A percentile compares a stretch with the other conserved stretches of the same genome.
These are phyloP conservation scores for Peromyscus leucopus DNA, from an alignment of 2,113 vertebrate genomes.

Conservation along the genomic window DNA sequence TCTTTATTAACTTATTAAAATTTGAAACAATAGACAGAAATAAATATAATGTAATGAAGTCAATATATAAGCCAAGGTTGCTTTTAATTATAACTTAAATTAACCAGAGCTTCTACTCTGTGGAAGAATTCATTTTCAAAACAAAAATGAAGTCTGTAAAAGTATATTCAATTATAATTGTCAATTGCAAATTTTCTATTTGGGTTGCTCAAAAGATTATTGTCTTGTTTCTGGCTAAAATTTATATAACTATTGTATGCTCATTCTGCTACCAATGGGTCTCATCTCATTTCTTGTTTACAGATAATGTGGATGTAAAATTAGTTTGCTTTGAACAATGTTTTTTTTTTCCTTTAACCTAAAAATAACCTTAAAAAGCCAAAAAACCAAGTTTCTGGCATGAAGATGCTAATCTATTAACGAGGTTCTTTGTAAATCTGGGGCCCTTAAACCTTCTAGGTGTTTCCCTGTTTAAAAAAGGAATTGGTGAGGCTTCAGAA, in stretches of 20 bases:
- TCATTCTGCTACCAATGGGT: not conserved
- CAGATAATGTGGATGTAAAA: conserved; percentile 38
- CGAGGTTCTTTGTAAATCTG: not conserved
- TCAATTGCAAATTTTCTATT: conserved; percentile 62
- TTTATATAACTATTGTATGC: conserved; percentile 27
- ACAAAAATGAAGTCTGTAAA: conserved; percentile 71
- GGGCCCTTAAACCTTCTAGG: rapidly evolving
- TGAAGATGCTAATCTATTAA: not conserved
- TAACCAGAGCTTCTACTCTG: conserved; percentile 71
- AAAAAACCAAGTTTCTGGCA: not conserved
- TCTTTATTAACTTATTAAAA: conserved; percentile 83
- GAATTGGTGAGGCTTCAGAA: not conserved
- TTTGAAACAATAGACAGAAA: conserved; percentile 83
- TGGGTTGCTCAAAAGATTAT: not conserved
- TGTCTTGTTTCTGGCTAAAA: conserved; percentile 48
- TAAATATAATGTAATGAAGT: conserved; percentile 82
- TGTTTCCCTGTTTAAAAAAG: not conserved
- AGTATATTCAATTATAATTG: conserved; percentile 36
- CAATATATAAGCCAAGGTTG: conserved; percentile 76
- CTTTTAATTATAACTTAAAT: conserved; percentile 85
- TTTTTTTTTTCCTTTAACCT: not conserved
- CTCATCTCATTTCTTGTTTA: conserved; percentile 58
- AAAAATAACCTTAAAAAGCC: not conserved
- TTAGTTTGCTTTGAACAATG: conserved; percentile 13
- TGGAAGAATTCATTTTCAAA: conserved; percentile 74